Base-by-base conservation (phyloP, 1,140 invertebrate species). In the Calephelis virginiensis region DNA sequence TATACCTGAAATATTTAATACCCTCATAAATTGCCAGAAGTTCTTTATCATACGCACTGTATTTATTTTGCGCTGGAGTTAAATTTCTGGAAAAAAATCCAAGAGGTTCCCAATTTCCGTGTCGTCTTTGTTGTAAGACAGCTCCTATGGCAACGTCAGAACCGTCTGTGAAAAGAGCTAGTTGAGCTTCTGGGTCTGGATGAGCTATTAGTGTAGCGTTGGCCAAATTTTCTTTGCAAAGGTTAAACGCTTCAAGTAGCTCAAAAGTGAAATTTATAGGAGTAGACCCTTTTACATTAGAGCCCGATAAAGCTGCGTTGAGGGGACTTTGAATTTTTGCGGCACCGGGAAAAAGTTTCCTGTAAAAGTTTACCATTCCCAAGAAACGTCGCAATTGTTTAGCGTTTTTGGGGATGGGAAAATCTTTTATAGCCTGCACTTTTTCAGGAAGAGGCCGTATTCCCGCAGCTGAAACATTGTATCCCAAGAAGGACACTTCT, bases 401-500 rank as follows among this genome's bases (percentile, higher is more conserved):
- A 0, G 66, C 61, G 2, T 59, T 68, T 10, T 68, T 66, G 11
- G 67, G 70, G 1, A 56, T 5, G 3, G 64, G 61, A 28, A 69
- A 72, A 1, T 67, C 62, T 13, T 12, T 12, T 10, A 72, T 64
- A n/a, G 71, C 71, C 17, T 69, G 40, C 0, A 72, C 48, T 28
- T 67, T 67, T 6, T 14, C 13, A 6, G 43, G 37, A 8, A 67
- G 17, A 40, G 71, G 67, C 10, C 48, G 61, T 40, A 63, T 68
- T 28, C 66, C 69, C 12, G 38, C 10, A 14, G 38, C 45, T 4
- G 69, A 71, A 9, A 67, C 63, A 8, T n/a, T 47, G 56, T 68
- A 71, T 5, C 56, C 62, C 8, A 43, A 43, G 40, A 83, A 86
- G 5, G 37, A 37, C 1, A 86, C 66, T n/a, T 76, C 67, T 6